Conservation (phyloP, 1,140 invertebrate genomes). For the Lycorma delicatula region DNA sequence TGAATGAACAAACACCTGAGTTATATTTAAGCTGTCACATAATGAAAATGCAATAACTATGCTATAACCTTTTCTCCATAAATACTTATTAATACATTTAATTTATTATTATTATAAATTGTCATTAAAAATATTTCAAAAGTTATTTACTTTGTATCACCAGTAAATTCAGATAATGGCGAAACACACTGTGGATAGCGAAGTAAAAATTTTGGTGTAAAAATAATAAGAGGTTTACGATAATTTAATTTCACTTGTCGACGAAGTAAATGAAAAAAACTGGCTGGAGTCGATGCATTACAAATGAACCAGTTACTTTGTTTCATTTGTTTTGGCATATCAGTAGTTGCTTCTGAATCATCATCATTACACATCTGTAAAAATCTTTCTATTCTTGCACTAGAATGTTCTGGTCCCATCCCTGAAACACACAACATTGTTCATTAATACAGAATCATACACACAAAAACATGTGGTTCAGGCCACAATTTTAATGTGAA, state of each 20-base stretch:
- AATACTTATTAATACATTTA: too few species aligned
- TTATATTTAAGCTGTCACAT: too few species aligned
- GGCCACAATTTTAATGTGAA: not conserved
- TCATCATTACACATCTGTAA: conserved; percentile 78
- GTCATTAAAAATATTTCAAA: too few species aligned
- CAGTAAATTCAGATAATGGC: conserved; percentile 65
- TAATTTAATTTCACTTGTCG: conserved; percentile 84
- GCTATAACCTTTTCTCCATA: too few species aligned
- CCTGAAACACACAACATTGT: conserved; percentile 35
- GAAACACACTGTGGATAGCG: conserved; percentile 71
- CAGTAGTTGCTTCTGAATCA: conserved; percentile 65
- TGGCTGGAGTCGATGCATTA: conserved; percentile 90
- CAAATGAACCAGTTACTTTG: conserved; percentile 79
- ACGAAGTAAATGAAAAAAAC: conserved; percentile 93
- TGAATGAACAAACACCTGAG: too few species aligned
- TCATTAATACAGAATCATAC: not conserved
- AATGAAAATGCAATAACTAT: too few species aligned
- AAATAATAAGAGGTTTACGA: conserved; percentile 83
- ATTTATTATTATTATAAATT: too few species aligned
- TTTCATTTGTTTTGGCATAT: conserved; percentile 35
- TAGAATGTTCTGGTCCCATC: conserved; percentile 93
- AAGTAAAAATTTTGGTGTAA: conserved; percentile 80
- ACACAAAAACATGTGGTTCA: too few species aligned
- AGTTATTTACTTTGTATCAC: conserved; percentile 48
- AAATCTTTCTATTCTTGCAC: conserved; percentile 86